phyloP scores from a whole-genome alignment of 2,888 invertebrate genomes.

The Adineta ricciae region DNA sequence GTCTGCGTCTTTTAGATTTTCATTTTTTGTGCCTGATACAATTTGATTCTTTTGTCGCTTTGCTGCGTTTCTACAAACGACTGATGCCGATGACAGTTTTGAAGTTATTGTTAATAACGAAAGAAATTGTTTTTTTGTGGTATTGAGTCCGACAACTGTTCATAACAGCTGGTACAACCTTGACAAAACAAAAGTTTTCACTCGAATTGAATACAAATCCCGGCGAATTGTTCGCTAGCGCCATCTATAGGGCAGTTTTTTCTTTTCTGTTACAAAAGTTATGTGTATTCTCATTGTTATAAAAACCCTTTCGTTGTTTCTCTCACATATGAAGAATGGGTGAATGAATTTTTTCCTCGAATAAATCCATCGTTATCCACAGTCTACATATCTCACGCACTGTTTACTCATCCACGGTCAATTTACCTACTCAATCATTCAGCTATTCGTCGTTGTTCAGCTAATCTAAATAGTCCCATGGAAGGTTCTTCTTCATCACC shows the following conservation, averaged over 20 bases:
- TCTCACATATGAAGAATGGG: background rate
- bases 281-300: background rate
- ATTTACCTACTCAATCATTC: background rate
- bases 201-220: background rate
- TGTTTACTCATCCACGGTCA: constrained; percentile 4
- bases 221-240: background rate
- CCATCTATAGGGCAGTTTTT: background rate
- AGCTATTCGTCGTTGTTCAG: background rate
- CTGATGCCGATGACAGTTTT: too few relatives aligned
- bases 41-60: too few relatives aligned
- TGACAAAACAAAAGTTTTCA: too few relatives aligned
- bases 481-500: background rate
- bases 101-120: too few relatives aligned
- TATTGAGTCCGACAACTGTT: too few relatives aligned
- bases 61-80: too few relatives aligned
- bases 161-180: too few relatives aligned
- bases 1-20: too few relatives aligned
- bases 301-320: background rate
- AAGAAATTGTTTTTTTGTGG: too few relatives aligned
- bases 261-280: too few relatives aligned
- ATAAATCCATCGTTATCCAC: background rate
- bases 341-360: background rate
- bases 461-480: background rate
- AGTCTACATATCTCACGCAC: background rate
- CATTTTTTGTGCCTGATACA: too few relatives aligned